Evolutionary conservation across 2,797 vertebrate species (phyloP).

Genomic region (Crax fasciolata): DNA sequence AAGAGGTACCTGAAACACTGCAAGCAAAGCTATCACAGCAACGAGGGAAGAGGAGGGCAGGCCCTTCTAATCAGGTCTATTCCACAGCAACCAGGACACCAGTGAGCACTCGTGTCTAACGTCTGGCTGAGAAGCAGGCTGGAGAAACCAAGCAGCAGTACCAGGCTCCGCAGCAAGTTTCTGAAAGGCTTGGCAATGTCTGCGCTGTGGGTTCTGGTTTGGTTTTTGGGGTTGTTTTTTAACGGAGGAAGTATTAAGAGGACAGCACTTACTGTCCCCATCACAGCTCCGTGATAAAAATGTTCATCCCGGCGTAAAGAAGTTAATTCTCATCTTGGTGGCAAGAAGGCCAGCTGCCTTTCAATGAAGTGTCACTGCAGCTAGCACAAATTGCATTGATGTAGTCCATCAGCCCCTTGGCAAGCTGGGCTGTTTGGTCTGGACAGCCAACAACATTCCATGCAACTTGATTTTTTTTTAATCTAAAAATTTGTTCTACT

Average conservation of each 20-base stretch:
- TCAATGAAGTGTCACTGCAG: conserved; percentile 44
- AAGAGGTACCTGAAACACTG: neutral
- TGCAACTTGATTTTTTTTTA: conserved; percentile 68
- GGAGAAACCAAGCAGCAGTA: neutral
- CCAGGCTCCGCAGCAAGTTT: neutral
- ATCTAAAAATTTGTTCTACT: conserved; percentile 82
- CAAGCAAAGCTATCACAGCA: neutral
- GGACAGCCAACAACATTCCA: conserved; percentile 82
- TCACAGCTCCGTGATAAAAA: conserved; percentile 1
- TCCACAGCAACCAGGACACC: neutral
- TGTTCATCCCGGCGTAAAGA: conserved; percentile 33
- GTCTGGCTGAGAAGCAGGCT: neutral
- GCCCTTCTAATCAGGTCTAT: neutral
- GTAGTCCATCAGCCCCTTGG: conserved; percentile 73
- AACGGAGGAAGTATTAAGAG: neutral
- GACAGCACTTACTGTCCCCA: neutral
- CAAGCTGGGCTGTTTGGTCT: conserved; percentile 84
- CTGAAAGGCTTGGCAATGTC: neutral
- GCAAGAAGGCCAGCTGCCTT: conserved; percentile 61
- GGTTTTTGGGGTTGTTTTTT: neutral
- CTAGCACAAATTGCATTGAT: conserved; percentile 50
- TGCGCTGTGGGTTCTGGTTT: neutral
- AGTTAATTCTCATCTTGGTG: conserved; percentile 25
- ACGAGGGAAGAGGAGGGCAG: rapidly evolving
- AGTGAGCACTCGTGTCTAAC: neutral